These are phyloP conservation scores for Automeris io DNA, from an alignment of 2,888 invertebrate genomes.

Conservation along the genomic window DNA sequence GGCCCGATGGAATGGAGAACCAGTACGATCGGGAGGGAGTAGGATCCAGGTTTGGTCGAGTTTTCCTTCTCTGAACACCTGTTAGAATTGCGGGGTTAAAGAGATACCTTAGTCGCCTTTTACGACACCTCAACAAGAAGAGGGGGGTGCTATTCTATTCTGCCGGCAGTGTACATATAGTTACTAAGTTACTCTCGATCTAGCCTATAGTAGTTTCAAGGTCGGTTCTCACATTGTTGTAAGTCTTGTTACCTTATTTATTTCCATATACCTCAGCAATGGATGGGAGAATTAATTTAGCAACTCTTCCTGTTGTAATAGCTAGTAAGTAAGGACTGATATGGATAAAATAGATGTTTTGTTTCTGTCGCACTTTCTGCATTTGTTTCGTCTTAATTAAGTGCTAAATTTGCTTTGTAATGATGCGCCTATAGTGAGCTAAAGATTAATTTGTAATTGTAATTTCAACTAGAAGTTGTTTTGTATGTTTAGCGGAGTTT, in stretches of 20 bases:
- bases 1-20: no score
- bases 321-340: slow-evolving; percentile 73
- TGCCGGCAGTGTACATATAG: no score
- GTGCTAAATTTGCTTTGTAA: background rate
- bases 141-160: no score
- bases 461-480: slow-evolving; percentile 54
- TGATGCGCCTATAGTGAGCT: background rate
- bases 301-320: slow-evolving; percentile 32
- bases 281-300: slow-evolving; percentile 27
- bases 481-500: slow-evolving; percentile 60
- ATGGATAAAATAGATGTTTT: slow-evolving; percentile 43
- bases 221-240: slow-evolving; percentile 17
- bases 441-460: slow-evolving; percentile 24
- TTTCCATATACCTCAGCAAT: slow-evolving; percentile 36
- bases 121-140: no score
- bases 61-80: no score
- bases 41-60: no score
- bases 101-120: no score
- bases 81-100: no score
- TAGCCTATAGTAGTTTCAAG: no score
- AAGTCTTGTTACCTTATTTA: slow-evolving; percentile 56
- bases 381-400: slow-evolving; percentile 4
- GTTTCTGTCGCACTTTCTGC: slow-evolving; percentile 31
- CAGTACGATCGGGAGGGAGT: no score
- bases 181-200: no score